Evolutionary conservation across 2,888 invertebrate genomes (phyloP).

Genomic region (Callyntrura sp.): DNA sequence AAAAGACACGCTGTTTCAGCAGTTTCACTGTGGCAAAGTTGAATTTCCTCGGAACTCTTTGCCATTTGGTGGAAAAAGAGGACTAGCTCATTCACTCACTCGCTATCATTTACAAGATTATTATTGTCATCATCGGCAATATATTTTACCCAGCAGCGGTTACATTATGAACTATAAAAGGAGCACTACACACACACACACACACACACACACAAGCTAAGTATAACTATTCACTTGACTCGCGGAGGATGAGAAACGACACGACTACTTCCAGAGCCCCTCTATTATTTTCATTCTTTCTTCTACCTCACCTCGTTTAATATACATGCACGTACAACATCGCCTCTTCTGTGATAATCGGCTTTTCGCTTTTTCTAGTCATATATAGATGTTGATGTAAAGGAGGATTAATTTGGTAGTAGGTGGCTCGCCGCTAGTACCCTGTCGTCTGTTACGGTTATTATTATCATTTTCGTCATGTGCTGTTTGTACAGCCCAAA

Average conservation of each 20-base stretch:
- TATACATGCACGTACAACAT: neutral
- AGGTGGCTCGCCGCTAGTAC: slow-evolving; percentile 38
- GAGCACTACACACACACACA: neutral
- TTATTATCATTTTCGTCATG: slow-evolving; percentile 49
- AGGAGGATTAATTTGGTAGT: slow-evolving; percentile 41
- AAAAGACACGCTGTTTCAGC: no score
- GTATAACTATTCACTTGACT: neutral
- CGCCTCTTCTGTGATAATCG: slow-evolving; percentile 25
- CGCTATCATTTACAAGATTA: neutral
- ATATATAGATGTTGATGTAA: slow-evolving; percentile 53
- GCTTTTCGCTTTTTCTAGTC: slow-evolving; percentile 52
- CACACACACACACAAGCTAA: neutral
- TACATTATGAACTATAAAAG: neutral
- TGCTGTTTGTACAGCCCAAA: slow-evolving; percentile 18
- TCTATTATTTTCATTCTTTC: neutral
- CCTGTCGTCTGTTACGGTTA: slow-evolving; percentile 30
- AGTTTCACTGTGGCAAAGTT: neutral
- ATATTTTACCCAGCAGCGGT: neutral
- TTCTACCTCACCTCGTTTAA: neutral
- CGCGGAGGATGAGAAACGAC: neutral
- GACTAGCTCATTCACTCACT: neutral
- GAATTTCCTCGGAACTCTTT: slow-evolving; percentile 11
- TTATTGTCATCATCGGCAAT: neutral
- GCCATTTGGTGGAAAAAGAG: slow-evolving; percentile 10
- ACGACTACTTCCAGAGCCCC: neutral